A percentile compares a stretch with the other conserved stretches of the same genome.
phyloP scores from a whole-genome alignment of 2,888 invertebrate genomes.

The Meliscaeva auricollis region DNA sequence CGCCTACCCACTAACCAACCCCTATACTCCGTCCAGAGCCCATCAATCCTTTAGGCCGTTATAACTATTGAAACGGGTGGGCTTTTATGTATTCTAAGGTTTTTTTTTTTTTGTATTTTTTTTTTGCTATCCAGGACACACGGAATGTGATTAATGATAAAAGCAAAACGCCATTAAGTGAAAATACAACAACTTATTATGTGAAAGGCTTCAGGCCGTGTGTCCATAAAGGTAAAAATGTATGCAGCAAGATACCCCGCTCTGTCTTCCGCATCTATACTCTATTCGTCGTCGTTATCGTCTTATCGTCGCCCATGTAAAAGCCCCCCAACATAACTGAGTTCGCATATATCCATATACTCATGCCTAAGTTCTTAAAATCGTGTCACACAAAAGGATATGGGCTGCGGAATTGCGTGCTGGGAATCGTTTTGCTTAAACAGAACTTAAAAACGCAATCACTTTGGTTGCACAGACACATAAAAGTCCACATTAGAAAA shows the following conservation, averaged over 20 bases:
- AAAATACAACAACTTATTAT: conserved; percentile 74
- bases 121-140: conserved; percentile 52
- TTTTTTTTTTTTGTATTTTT: not conserved
- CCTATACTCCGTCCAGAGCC: not conserved
- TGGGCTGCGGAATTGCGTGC: conserved; percentile 58
- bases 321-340: no score
- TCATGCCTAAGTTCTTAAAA: conserved; percentile 28
- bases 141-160: conserved; percentile 75
- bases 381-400: conserved; percentile 51
- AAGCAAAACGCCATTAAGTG: conserved; percentile 74
- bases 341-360: no score
- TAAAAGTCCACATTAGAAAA: conserved; percentile 20
- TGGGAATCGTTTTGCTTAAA: conserved; percentile 58
- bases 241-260: not conserved
- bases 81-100: conserved; percentile 58
- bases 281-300: no score
- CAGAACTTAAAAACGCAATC: conserved; percentile 41
- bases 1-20: not conserved
- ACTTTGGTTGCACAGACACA: conserved; percentile 37
- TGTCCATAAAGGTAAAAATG: conserved; percentile 29
- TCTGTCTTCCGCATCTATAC: not conserved
- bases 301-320: no score
- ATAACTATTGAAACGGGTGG: conserved; percentile 56
- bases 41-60: conserved; percentile 23
- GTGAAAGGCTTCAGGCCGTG: conserved; percentile 54